Evolutionary conservation across 2,888 invertebrate species (phyloP), one percentile per base, ranked within the genome.

Genomic region (Dioctria linearis): DNA sequence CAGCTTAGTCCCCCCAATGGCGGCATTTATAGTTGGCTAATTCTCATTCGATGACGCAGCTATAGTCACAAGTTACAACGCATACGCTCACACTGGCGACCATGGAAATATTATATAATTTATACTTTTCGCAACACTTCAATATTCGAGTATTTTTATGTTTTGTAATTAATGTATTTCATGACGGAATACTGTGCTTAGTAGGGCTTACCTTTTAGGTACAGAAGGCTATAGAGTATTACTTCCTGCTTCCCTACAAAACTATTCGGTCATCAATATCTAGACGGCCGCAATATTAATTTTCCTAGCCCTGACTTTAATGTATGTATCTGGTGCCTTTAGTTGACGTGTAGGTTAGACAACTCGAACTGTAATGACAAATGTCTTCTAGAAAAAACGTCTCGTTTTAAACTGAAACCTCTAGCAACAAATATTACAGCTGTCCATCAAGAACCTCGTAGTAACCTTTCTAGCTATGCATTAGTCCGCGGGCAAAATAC

Each of bases 221-320:
- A 59, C 13, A 57, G n/a, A n/a, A 51, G 39, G 25, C 1, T 25
- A 25, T 2, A 25, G 25, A 25, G 25, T 25, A 25, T 25, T 25
- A 25, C 25, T 25, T 25, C 25, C 25, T 25, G 25, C 25, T 25
- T 25, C 25, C 25, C 25, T 25, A 25, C 25, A 25, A 25, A 25
- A 25, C 25, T 25, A 25, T 25, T 25, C 39, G 59, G 59, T 57
- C 73, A 40, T 57, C 57, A 46, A 46, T 43, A 5, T 42, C 59
- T 49, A 11, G 59, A 75, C 25, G 59, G 37, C 25, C 43, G 61
- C 75, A 61, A 75, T 25, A 25, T 75, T 51, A 73, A 59, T 75
- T 75, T 13, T 25, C 25, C 43, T 25, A 42, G 63, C 40, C 11
- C 37, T 65, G 43, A 6, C n/a, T 43, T 13, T 46, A 25, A 25